Base-by-base conservation (phyloP, 2,113 vertebrate genomes). In the Glareola pratincola region DNA sequence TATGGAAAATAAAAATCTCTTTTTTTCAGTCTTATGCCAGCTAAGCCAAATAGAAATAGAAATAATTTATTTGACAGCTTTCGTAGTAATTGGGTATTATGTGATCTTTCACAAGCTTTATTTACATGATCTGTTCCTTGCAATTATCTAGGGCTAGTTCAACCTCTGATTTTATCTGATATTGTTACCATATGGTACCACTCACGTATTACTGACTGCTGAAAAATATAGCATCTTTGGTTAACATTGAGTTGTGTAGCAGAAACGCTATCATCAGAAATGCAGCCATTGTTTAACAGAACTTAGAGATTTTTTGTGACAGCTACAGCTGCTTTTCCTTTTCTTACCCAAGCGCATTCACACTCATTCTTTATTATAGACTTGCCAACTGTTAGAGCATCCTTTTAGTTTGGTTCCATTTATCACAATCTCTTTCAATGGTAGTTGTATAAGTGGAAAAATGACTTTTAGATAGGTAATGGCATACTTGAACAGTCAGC, bases 301-400 rank as follows among this genome's bases (percentile, higher is more conserved):
- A 63, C 24, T 72, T 86, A 56, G 4, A 87, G n/a, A 64, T 78
- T 78, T 67, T 89, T 83, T 85, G 85, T 66, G 68, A 74, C 76
- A 94, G 12, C 64, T 92, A 48, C 36, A 88, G 56, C 72, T 92
- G 60, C 79, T 93, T 94, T 94, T 95, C 51, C 47, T 75, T 89
- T 87, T 92, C 82, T 87, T 83, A 75, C 43, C 51, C 39, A 81
- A 84, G 68, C 4, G 1, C 48, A 47, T 92, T 94, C 76, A 81
- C 15, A 39, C 45, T 77, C 56, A 19, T 89, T 94, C 76, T 77
- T 37, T 95, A 7, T 93, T 88, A 80, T 2, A 84, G 79, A 71
- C 72, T 93, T 93, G 51, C 68, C 91, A 93, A 23, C 72, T 81
- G 51, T 47, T 92, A 37, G 39, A 71, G 11, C 60, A 56, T 86